These are phyloP conservation scores for Drosophila koepferae DNA, from an alignment of 2,888 invertebrate genomes.

Conservation along the genomic window DNA sequence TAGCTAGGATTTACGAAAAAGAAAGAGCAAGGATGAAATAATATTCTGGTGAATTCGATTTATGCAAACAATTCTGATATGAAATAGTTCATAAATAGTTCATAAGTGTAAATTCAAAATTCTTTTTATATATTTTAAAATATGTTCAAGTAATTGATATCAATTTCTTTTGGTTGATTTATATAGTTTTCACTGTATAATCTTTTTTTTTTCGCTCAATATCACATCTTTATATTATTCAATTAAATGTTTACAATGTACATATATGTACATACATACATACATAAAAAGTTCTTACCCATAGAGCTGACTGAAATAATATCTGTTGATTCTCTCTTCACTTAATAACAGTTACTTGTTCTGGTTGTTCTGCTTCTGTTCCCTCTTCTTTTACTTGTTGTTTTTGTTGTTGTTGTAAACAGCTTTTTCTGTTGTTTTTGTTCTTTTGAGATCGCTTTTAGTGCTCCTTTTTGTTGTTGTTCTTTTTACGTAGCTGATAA, in stretches of 20 bases:
- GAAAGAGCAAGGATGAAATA: neutral
- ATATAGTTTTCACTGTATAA: neutral
- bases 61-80: neutral
- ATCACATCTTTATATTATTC: neutral
- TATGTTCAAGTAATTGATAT: neutral
- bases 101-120: neutral
- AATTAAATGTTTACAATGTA: neutral
- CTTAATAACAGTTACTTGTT: slow-evolving; percentile 42
- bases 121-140: too few relatives aligned
- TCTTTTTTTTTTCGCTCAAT: neutral
- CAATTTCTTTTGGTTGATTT: neutral
- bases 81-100: neutral
- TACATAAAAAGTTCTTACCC: slow-evolving; percentile 29
- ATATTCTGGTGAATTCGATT: neutral
- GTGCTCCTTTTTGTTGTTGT: slow-evolving; percentile 28
- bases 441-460: slow-evolving; percentile 47
- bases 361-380: slow-evolving; percentile 11
- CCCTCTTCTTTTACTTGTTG: slow-evolving; percentile 17
- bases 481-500: slow-evolving; percentile 49
- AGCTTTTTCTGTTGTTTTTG: slow-evolving; percentile 27
- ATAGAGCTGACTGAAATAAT: slow-evolving; percentile 30
- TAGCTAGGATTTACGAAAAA: neutral
- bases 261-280: neutral
- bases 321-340: slow-evolving; percentile 25
- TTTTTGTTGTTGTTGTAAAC: slow-evolving; percentile 27